A percentile compares a stretch with the other conserved stretches of the same genome.
Evolutionary conservation across 2,888 invertebrate species (phyloP).

Genomic region (Sepioteuthis lessoniana): DNA sequence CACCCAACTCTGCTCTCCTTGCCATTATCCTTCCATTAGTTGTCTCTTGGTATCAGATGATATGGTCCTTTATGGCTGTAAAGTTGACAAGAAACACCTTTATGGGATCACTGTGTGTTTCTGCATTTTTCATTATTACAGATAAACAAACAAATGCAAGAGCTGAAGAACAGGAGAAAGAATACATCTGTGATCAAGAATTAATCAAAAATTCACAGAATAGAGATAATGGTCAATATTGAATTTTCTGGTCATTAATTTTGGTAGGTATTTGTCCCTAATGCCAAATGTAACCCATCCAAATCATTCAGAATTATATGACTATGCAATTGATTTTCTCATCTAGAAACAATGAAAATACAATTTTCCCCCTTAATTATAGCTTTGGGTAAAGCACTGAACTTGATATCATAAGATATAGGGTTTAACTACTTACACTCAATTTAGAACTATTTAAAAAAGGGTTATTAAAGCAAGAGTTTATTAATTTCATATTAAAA

Average conservation of each 20-base stretch:
- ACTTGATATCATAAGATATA: not conserved
- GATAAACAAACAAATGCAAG: not conserved
- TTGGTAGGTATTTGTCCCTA: not conserved
- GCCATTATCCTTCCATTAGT: not conserved
- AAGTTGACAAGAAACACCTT: slow-evolving; percentile 33
- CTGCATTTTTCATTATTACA: not conserved
- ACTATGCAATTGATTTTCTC: not conserved
- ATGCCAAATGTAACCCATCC: not conserved
- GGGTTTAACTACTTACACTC: not conserved
- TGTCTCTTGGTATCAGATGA: slow-evolving; percentile 33
- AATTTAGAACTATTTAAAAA: not conserved
- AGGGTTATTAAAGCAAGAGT: no score
- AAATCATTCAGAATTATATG: not conserved
- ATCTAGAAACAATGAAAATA: slow-evolving; percentile 6
- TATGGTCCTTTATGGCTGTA: not conserved
- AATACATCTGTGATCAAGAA: not conserved
- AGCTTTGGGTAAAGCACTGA: not conserved
- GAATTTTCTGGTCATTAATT: not conserved
- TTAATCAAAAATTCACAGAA: slow-evolving; percentile 33
- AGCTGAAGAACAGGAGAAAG: not conserved
- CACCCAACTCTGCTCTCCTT: not conserved
- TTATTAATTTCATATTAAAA: no score
- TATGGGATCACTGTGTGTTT: not conserved
- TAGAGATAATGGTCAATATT: not conserved
- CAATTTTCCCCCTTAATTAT: not conserved